Percentiles rank a stretch among this genome's conserved stretches.
phyloP scores from a whole-genome alignment of 2,797 vertebrate genomes.

The Enteromius paludinosus region DNA sequence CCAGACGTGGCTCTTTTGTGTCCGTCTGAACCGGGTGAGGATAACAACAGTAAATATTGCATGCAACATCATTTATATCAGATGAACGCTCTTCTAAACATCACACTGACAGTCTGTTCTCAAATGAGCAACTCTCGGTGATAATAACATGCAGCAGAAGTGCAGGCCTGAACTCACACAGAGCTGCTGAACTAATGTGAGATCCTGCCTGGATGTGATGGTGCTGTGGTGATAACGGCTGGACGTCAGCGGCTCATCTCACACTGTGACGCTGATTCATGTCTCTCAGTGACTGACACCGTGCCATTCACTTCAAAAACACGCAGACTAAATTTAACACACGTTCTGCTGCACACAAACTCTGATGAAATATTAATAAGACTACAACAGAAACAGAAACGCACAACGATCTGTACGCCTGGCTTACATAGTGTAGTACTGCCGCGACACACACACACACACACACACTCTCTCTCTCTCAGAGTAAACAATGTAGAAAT shows the following conservation, averaged over 20 bases:
- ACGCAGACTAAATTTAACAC: not conserved
- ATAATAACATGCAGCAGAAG: not conserved
- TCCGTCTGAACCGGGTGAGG: not conserved
- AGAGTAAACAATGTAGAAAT: not conserved
- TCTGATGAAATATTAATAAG: conserved; percentile 27
- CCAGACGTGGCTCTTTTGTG: not conserved
- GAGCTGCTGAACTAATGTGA: not conserved
- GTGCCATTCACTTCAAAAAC: not conserved
- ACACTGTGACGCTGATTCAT: not conserved
- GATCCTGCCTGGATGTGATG: not conserved
- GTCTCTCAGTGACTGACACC: not conserved
- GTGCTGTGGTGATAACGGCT: not conserved
- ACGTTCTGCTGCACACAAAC: not conserved
- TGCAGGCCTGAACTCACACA: not conserved
- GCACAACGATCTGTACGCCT: not conserved
- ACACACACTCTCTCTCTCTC: not conserved
- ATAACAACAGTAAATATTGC: too few species aligned
- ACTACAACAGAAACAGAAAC: not conserved
- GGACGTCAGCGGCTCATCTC: not conserved
- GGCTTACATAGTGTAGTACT: not conserved
- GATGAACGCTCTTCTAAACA: not conserved
- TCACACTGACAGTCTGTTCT: not conserved
- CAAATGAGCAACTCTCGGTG: not conserved
- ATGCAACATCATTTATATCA: not conserved
- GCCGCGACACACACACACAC: not conserved